Evolutionary conservation across 2,888 invertebrate genomes (phyloP).

Genomic region (Sceliomorpha sp.): DNA sequence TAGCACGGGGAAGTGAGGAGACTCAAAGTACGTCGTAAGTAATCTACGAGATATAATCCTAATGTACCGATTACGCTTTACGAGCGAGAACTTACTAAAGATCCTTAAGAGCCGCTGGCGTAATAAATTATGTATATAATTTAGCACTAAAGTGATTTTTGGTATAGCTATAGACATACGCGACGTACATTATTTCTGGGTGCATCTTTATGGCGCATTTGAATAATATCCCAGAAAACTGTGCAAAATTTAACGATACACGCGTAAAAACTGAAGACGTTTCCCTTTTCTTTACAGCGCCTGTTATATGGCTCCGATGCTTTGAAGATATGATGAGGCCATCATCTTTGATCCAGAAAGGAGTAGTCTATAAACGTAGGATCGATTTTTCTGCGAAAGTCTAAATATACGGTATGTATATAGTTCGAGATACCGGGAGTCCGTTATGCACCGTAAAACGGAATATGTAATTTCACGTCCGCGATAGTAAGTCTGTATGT

Average conservation of each 20-base stretch:
- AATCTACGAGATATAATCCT: constrained; percentile 54
- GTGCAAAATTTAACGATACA: no score
- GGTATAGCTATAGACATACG: no score
- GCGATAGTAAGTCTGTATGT: constrained; percentile 49
- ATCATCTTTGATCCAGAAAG: constrained; percentile 44
- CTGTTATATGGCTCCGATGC: constrained; percentile 17
- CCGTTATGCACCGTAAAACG: constrained; percentile 68
- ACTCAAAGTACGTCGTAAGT: constrained; percentile 42
- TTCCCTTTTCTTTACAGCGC: constrained; percentile 26
- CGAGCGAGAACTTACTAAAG: constrained; percentile 37
- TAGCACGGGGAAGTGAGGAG: constrained; percentile 44
- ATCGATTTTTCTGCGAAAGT: constrained; percentile 59
- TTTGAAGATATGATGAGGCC: constrained; percentile 33
- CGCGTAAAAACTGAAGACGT: no score
- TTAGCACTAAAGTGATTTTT: no score
- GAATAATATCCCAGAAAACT: no score
- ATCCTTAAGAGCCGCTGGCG: constrained; percentile 14
- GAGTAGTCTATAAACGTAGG: constrained; percentile 45
- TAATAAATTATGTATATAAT: constrained; percentile 7
- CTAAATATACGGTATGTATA: constrained; percentile 53
- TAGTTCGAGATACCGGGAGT: constrained; percentile 57
- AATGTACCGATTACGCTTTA: constrained; percentile 47
- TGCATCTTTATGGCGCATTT: no score
- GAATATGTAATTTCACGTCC: constrained; percentile 69
- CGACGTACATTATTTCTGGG: no score